Evolutionary conservation across 1,140 invertebrate genomes (phyloP).

Genomic region (Listronotus oregonensis): DNA sequence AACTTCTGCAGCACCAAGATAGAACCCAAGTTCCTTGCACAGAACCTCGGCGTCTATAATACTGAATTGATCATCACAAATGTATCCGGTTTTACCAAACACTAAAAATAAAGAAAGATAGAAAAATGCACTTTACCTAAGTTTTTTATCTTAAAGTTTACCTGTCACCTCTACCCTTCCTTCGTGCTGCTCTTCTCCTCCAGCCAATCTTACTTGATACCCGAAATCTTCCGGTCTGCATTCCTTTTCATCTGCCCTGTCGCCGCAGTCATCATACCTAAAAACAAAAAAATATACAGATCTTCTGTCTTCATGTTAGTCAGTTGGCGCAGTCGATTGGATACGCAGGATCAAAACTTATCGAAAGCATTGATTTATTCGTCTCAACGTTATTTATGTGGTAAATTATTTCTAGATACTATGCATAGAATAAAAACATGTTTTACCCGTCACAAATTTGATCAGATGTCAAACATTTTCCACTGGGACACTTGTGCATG

Average conservation of each 20-base stretch:
- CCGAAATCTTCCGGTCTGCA: conserved; percentile 64
- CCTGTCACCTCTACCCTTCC: conserved; percentile 73
- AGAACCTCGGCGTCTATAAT: conserved; percentile 71
- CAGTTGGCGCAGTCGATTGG: no score
- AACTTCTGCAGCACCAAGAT: conserved; percentile 65
- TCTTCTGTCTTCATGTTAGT: no score
- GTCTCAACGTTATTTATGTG: no score
- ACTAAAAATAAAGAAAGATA: conserved; percentile 55
- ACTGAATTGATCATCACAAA: conserved; percentile 79
- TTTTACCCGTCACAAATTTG: conserved; percentile 66
- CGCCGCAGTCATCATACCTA: conserved; percentile 67
- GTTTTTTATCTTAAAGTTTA: conserved; percentile 5
- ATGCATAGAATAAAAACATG: no score
- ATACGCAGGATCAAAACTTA: no score
- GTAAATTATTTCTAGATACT: no score
- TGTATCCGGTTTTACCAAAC: conserved; percentile 70
- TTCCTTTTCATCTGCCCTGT: conserved; percentile 69
- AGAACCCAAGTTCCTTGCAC: conserved; percentile 72
- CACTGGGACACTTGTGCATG: conserved; percentile 63
- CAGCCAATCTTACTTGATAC: conserved; percentile 67
- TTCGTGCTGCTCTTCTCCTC: conserved; percentile 62
- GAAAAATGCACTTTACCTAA: no score
- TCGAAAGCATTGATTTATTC: no score
- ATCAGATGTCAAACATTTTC: conserved; percentile 63
- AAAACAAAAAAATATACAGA: neutral